Conservation (phyloP, 2,888 invertebrate genomes). For the Mactromeris polynyma region DNA sequence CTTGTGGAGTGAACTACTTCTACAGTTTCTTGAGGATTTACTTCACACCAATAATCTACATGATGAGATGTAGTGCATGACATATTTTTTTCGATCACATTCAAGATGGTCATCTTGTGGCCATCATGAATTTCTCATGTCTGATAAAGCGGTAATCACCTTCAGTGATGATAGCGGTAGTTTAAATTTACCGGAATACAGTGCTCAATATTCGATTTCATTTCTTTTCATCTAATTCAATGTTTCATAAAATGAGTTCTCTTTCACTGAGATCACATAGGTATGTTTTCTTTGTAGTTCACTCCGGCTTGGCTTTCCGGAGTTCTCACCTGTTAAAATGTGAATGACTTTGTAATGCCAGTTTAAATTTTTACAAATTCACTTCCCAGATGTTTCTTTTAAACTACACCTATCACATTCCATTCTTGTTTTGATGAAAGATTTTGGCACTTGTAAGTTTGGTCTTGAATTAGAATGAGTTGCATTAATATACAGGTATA, state of each 20-base stretch:
- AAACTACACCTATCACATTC: slow-evolving; percentile 11
- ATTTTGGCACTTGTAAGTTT: neutral
- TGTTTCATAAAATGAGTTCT: neutral
- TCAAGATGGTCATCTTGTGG: too few relatives aligned
- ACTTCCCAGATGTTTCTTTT: slow-evolving; percentile 14
- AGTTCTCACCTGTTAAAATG: slow-evolving; percentile 1
- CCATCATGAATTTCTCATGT: too few relatives aligned
- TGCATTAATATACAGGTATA: neutral
- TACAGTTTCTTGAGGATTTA: too few relatives aligned
- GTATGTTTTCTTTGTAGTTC: neutral
- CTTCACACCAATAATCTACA: too few relatives aligned
- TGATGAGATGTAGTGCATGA: too few relatives aligned
- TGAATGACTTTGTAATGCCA: neutral
- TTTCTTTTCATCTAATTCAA: neutral
- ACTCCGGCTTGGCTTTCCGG: neutral
- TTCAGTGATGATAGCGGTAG: too few relatives aligned
- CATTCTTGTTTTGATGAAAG: neutral
- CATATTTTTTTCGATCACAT: too few relatives aligned
- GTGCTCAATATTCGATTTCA: neutral
- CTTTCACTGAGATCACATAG: neutral
- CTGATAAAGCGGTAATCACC: too few relatives aligned
- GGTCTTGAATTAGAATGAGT: neutral
- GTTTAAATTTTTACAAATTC: slow-evolving; percentile 4
- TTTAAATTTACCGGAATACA: too few relatives aligned
- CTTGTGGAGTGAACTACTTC: too few relatives aligned